Conservation (phyloP, 1,140 invertebrate species). For the Lepidurus couesii region DNA sequence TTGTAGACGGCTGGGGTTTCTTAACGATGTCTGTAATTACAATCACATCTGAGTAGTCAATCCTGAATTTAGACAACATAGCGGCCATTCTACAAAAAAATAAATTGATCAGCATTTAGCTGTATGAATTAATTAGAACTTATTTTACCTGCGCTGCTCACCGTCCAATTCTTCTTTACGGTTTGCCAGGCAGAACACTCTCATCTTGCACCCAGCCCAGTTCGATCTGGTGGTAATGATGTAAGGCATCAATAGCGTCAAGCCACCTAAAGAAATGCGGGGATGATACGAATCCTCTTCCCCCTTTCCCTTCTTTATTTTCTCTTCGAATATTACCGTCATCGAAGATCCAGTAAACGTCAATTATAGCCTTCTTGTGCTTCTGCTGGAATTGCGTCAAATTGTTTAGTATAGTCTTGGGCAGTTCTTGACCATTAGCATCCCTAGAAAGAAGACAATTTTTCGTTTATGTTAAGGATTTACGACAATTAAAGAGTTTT, state of each 20-base stretch:
- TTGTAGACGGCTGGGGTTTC: slow-evolving; percentile 60
- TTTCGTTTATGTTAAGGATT: neutral
- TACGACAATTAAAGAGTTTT: neutral
- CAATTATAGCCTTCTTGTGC: slow-evolving; percentile 76
- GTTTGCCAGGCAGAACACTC: slow-evolving; percentile 90
- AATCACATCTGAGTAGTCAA: slow-evolving; percentile 52
- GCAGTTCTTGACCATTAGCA: slow-evolving; percentile 50
- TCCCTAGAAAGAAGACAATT: slow-evolving; percentile 44
- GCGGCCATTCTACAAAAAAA: slow-evolving; percentile 48
- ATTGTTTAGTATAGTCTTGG: slow-evolving; percentile 59
- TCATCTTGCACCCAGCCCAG: slow-evolving; percentile 79
- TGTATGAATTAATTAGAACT: neutral
- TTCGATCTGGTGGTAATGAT: slow-evolving; percentile 80
- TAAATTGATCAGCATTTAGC: slow-evolving; percentile 35
- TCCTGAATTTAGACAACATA: slow-evolving; percentile 54
- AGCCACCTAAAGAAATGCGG: slow-evolving; percentile 75
- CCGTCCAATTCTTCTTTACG: slow-evolving; percentile 85
- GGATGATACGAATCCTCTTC: slow-evolving; percentile 48
- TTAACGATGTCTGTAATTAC: slow-evolving; percentile 70
- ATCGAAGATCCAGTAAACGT: slow-evolving; percentile 98
- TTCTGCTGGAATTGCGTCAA: slow-evolving; percentile 58
- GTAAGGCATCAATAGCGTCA: slow-evolving; percentile 73
- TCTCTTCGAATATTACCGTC: slow-evolving; percentile 57
- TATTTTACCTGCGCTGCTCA: slow-evolving; percentile 73
- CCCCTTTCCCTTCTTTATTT: neutral